Base-by-base conservation (phyloP, 2,888 invertebrate genomes). In the Cenopis cana region DNA sequence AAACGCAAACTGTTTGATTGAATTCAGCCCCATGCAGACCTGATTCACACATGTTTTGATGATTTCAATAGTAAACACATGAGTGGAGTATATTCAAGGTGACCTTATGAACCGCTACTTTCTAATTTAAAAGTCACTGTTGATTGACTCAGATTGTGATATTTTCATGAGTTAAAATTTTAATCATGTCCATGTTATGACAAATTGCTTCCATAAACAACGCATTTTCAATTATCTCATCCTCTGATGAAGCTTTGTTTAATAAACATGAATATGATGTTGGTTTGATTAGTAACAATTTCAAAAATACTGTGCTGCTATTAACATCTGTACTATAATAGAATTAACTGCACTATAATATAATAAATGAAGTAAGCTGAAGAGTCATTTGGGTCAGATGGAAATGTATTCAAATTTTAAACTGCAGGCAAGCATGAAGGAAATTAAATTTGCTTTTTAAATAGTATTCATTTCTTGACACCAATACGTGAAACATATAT, bases 401-500 rank as follows among this genome's bases (percentile, higher is more conserved):
- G 60, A 71, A 71, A 50, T 61, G 24, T 50, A 60, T 33, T 70
- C 41, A 59, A 57, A 71, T 55, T 41, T 18, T 57, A 60, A 36
- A 41, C 38, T 46, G 24, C 18, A 46, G 17, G 20, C 50, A 54
- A 60, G 46, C 52, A 59, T 33, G 41, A 57, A 69, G 29, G 11
- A 57, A 59, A 41, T 54, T 8, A 29, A 29, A 54, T n/a, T 11
- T 41, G 20, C 24, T 46, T 46, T 41, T 46, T 46, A n/a, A 65
- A 36, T 52, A 17, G 24, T n/a, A 33, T 46, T 54, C 38, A 33
- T 54, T 18, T 61, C 60, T 46, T 60, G 54, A 54, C 29, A 46
- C 14, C n/a, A 29, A 46, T 41, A 29, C 41, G 41, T 52, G 20
- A 20, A 52, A 17, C 11, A 67, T 20, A 12, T 36, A 18, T 46